A percentile compares a stretch with the other conserved stretches of the same genome.
phyloP scores from a whole-genome alignment of 1,140 invertebrate species.

The Drosophila parvula region DNA sequence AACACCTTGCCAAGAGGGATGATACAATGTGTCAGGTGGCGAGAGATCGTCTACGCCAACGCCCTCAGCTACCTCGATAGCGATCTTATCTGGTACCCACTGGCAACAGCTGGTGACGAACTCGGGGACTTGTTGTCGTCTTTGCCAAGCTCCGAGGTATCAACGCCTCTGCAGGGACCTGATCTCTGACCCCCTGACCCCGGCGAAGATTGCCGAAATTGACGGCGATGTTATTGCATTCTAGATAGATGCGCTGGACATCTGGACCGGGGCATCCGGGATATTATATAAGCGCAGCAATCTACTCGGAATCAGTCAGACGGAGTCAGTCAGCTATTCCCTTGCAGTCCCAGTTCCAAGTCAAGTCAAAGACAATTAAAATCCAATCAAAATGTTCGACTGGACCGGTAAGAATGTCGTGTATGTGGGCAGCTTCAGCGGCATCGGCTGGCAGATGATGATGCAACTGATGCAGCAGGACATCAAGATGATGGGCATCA shows the following conservation, averaged over 20 bases:
- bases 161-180: constrained; percentile 23
- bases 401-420: constrained; percentile 78
- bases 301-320: constrained; percentile 6
- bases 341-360: neutral
- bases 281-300: constrained; percentile 28
- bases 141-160: constrained; percentile 21
- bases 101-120: constrained; percentile 32
- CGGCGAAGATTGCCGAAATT: neutral
- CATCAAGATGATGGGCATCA: constrained; percentile 65
- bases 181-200: constrained; percentile 23
- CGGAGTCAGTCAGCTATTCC: constrained; percentile 16
- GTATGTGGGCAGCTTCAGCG: constrained; percentile 69
- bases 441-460: constrained; percentile 74
- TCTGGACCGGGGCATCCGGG: constrained; percentile 28
- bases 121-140: constrained; percentile 34
- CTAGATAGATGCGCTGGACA: constrained; percentile 10
- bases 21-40: constrained; percentile 27
- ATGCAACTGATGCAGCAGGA: constrained; percentile 72
- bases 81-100: constrained; percentile 48
- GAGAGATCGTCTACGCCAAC: constrained; percentile 35
- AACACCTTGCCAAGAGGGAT: neutral
- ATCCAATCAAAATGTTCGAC: constrained; percentile 62
- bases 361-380: neutral
- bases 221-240: constrained; percentile 33
- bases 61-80: constrained; percentile 29